Percentiles rank a stretch among this genome's conserved stretches.
These are phyloP conservation scores for Lepidocolaptes lacrymiger DNA, from an alignment of 2,797 vertebrate genomes.

Conservation along the genomic window DNA sequence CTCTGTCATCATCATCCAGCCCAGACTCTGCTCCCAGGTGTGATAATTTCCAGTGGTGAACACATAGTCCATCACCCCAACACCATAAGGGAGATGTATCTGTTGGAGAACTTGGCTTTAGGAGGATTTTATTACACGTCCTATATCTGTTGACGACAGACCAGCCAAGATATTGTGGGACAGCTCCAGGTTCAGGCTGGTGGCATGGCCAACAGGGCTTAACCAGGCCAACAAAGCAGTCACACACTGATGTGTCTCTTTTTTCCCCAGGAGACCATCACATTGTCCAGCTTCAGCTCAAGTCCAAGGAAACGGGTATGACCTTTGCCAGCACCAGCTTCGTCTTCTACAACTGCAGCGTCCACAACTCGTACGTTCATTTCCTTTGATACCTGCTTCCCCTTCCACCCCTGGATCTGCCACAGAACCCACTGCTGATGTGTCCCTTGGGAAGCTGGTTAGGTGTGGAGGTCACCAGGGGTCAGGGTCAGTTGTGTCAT, in stretches of 20 bases:
- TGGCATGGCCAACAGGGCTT: neutral
- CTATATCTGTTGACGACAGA: neutral
- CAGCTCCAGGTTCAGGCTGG: neutral
- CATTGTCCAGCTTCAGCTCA: conserved; percentile 95
- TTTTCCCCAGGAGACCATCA: conserved; percentile 89
- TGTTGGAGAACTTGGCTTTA: neutral
- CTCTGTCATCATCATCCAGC: neutral
- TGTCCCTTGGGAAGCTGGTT: neutral
- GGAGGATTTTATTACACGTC: neutral
- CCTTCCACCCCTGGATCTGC: neutral
- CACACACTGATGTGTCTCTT: neutral
- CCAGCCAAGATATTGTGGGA: neutral
- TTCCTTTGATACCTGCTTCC: neutral
- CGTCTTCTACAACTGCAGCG: conserved; percentile 99
- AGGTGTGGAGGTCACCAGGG: neutral
- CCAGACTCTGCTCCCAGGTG: neutral
- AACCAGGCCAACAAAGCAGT: neutral
- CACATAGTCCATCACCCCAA: accelerated
- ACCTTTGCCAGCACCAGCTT: conserved; percentile 97
- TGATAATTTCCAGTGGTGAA: neutral
- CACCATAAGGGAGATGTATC: neutral
- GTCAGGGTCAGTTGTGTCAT: neutral
- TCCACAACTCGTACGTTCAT: conserved; percentile 92
- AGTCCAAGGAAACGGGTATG: conserved; percentile 97
- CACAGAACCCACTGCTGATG: neutral